Evolutionary conservation across 2,888 invertebrate species (phyloP).

Genomic region (Thalpophila matura): DNA sequence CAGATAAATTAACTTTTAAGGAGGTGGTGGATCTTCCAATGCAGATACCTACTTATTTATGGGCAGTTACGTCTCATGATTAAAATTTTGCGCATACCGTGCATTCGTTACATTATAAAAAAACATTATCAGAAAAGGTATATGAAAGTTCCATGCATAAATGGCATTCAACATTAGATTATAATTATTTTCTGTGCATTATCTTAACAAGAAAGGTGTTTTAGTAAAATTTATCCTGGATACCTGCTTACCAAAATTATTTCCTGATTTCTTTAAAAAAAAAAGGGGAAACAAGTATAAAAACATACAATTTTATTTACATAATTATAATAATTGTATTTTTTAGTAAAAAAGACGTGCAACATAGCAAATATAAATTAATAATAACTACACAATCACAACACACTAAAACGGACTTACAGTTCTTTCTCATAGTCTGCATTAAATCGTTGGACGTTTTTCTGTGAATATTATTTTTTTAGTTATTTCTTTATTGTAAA

Average conservation of each 20-base stretch:
- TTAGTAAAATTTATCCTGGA: not conserved
- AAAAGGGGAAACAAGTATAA: not conserved
- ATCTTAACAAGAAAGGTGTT: not conserved
- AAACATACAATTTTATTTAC: too few relatives aligned
- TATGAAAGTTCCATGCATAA: too few relatives aligned
- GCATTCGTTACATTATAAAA: too few relatives aligned
- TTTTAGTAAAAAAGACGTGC: conserved; percentile 1
- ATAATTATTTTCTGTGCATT: too few relatives aligned
- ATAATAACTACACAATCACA: conserved; percentile 76
- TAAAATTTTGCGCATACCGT: too few relatives aligned
- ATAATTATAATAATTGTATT: too few relatives aligned
- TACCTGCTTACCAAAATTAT: not conserved
- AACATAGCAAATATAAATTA: conserved; percentile 2
- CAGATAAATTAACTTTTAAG: too few relatives aligned
- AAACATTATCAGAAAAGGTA: too few relatives aligned
- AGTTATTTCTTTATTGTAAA: conserved; percentile 53
- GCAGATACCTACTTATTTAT: too few relatives aligned
- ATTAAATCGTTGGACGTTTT: conserved; percentile 89
- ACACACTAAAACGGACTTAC: conserved; percentile 90
- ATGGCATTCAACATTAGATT: too few relatives aligned
- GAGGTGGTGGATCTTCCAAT: too few relatives aligned
- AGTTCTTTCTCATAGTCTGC: conserved; percentile 86
- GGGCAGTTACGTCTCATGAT: too few relatives aligned
- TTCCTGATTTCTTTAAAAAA: not conserved
- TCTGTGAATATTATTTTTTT: conserved; percentile 82